Percentiles rank a stretch among this genome's conserved stretches.
phyloP scores from a whole-genome alignment of 1,140 invertebrate genomes.

The Dendroctonus ponderosae region DNA sequence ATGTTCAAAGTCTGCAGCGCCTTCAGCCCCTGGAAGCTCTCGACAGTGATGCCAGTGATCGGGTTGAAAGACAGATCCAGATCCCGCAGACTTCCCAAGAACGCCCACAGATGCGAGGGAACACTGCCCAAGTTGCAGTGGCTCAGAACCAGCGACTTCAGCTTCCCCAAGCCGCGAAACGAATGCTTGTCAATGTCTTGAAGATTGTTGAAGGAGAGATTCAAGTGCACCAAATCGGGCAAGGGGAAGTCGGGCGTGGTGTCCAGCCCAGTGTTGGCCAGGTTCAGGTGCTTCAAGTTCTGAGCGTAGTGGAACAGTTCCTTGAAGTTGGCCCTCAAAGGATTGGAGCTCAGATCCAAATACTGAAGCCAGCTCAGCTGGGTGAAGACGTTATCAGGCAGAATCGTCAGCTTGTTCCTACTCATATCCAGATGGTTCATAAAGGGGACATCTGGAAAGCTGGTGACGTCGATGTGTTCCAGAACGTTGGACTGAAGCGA shows the following conservation, averaged over 20 bases:
- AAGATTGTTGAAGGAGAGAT: slow-evolving; percentile 73
- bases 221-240: slow-evolving; percentile 69
- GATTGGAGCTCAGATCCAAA: slow-evolving; percentile 78
- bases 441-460: slow-evolving; percentile 78
- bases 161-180: slow-evolving; percentile 61
- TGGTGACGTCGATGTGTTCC: slow-evolving; percentile 83
- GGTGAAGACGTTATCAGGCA: slow-evolving; percentile 87
- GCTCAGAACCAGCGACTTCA: slow-evolving; percentile 65
- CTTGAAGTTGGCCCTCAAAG: slow-evolving; percentile 81
- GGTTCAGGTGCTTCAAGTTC: slow-evolving; percentile 70
- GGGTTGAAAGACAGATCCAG: slow-evolving; percentile 49
- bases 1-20: slow-evolving; percentile 59
- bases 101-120: slow-evolving; percentile 59
- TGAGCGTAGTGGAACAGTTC: slow-evolving; percentile 87
- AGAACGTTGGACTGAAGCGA: slow-evolving; percentile 78
- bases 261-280: slow-evolving; percentile 72
- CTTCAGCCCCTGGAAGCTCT: slow-evolving; percentile 58
- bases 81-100: slow-evolving; percentile 45
- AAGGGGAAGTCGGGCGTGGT: slow-evolving; percentile 71
- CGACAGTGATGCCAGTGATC: slow-evolving; percentile 46
- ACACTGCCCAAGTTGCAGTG: slow-evolving; percentile 66
- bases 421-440: slow-evolving; percentile 76
- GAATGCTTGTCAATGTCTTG: slow-evolving; percentile 61
- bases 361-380: slow-evolving; percentile 73
- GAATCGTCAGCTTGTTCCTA: slow-evolving; percentile 76